Conservation (phyloP, 2,888 invertebrate genomes). For the Dysmachus trigonus region DNA sequence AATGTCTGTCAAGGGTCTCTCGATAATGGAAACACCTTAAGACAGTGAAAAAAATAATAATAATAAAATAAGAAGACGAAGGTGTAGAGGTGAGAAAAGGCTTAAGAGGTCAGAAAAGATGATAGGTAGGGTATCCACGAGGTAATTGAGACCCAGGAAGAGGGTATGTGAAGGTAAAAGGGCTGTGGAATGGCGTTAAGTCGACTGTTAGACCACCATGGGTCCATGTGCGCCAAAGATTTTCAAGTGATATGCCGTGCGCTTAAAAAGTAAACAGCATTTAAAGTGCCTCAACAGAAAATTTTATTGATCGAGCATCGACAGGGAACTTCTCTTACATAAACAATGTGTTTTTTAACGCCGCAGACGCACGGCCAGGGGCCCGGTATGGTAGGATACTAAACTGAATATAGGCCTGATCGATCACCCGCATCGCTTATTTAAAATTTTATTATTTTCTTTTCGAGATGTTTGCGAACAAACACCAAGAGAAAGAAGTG, state of each 20-base stretch:
- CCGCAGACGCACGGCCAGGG: background rate
- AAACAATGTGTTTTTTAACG: background rate
- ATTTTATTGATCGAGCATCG: conserved; percentile 23
- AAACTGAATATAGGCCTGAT: background rate
- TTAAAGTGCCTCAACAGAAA: background rate
- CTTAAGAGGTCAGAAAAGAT: background rate
- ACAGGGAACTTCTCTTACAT: background rate
- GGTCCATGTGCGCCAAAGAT: background rate
- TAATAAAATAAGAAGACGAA: background rate
- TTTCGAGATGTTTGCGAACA: background rate
- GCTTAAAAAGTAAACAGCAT: background rate
- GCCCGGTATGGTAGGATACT: background rate
- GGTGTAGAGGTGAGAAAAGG: background rate
- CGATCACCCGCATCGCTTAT: background rate
- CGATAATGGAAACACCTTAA: background rate
- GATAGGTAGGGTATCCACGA: no score
- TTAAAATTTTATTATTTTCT: background rate
- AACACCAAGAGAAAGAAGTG: background rate
- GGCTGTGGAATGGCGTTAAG: background rate
- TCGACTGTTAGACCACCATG: background rate
- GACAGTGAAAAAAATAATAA: background rate
- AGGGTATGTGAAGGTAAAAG: background rate
- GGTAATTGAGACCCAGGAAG: no score
- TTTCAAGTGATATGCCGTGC: background rate
- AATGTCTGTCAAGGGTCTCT: background rate